Base-by-base conservation (phyloP, 1,140 invertebrate genomes). In the Carcinoscorpius rotundicauda region DNA sequence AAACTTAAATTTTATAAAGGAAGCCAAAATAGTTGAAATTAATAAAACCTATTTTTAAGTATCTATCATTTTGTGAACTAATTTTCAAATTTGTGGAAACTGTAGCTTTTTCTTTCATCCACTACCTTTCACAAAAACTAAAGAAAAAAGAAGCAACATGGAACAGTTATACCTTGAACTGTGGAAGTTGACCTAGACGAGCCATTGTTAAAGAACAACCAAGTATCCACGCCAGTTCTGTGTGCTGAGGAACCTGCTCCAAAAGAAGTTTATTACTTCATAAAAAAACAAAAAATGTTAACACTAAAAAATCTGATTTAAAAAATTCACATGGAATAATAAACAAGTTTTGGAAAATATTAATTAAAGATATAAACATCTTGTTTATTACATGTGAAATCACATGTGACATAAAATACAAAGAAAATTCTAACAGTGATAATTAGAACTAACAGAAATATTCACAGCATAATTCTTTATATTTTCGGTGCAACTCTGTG, bases 201-300 rank as follows among this genome's bases (percentile, higher is more conserved):
- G 91, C 84, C 80, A 96, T 85, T 6, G 92, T 93, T 9, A 86
- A 86, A 6, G 93, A 75, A 70, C 89, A 93, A 4, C 85, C 82
- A 6, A 99, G 81, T 66, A 97, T 83, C 96, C 95, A 98, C 70
- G 82, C 84, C 9, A 99, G 79, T 77, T 97, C 86, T 8, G 87
- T 79, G 76, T 98, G 96, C 70, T 91, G 82, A 51, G 83, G 75
- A 52, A 97, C 85, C 76, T 81, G 67, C 59, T 63, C 58, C 60
- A 63, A 49, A 55, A 51, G 51, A 67, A 52, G 56, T 8, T 64
- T 63, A 52, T 61, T 6, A 62, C 6, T 49, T 56, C 11, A 49
- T 61, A 9, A 29, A 6, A 58, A 56, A 59, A 10, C n/a, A 55
- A 61, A 29, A 29, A 29, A 29, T 29, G 29, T 29, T 29, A 29